phyloP scores from a whole-genome alignment of 2,113 vertebrate species.

The Hypocryptadius cinnamomeus region DNA sequence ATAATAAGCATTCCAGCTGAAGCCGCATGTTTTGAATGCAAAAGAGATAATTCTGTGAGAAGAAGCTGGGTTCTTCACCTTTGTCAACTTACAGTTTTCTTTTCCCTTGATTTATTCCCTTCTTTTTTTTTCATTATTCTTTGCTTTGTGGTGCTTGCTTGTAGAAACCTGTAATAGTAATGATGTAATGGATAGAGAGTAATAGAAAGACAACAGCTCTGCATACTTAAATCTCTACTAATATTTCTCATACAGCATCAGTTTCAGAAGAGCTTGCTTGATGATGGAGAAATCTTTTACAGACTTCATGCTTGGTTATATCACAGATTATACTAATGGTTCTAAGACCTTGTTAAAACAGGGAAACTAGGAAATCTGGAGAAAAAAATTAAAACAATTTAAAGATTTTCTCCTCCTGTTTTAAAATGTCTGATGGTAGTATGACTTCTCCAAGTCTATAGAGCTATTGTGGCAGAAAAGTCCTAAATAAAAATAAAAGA shows the following conservation, averaged over 20 bases:
- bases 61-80: not conserved
- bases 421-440: not conserved
- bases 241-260: not conserved
- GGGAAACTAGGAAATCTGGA: not conserved
- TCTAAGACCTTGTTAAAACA: not conserved
- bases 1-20: not conserved
- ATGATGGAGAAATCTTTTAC: not conserved
- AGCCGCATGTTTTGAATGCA: not conserved
- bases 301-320: not conserved
- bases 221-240: not conserved
- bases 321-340: not conserved
- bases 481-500: not conserved
- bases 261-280: not conserved
- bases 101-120: not conserved
- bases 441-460: not conserved
- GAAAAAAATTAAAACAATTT: not conserved
- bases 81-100: not conserved
- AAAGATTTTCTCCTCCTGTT: not conserved
- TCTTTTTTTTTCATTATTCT: not conserved
- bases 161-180: not conserved
- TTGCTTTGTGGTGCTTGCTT: not conserved
- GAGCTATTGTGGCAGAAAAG: not conserved
- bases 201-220: not conserved
- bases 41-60: not conserved
- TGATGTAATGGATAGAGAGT: not conserved